Base-by-base conservation (phyloP, 1,140 invertebrate species). In the Papilio polyxenes region DNA sequence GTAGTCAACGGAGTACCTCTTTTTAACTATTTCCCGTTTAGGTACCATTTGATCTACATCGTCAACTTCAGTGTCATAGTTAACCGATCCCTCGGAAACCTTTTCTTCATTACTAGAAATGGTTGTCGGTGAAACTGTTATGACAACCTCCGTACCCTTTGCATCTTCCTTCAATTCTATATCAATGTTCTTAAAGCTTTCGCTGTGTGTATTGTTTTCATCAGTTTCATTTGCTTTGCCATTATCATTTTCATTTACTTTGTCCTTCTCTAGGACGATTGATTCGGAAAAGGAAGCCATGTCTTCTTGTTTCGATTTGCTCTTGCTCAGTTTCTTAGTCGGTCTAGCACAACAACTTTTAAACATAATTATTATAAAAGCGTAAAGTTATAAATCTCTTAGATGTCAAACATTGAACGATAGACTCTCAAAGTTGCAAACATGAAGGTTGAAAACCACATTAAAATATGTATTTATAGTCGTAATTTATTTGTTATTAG, bases 321-420 rank as follows among this genome's bases (percentile, higher is more conserved):
- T 94, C 88, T 95, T 94, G 83, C 85, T 89, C 75, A 94, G 85
- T 92, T 93, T 95, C 87, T 95, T 95, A 85, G 86, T 92, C 31
- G 94, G 91, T 86, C 94, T 91, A 72, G 93, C 92, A 91, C 94
- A 95, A 86, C 94, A 95, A 94, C 92, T 95, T 92, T 95, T 95
- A 82, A 95, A 95, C 94, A 95, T 95, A 94, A 90, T 93, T 92
- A 90, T 83, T 87, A 84, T 83, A 40, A 82, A 83, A 69, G 48
- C 48, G 84, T 83, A 82, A 80, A 78, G 84, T 83, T 82, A 84
- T 85, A 79, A 81, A 83, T 83, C 80, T 84, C 37, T 31, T 83
- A 75, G 81, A 83, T 82, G 23, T 75, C 51, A 69, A 81, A 78
- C 80, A 85, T 76, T 79, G 56, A 86, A 82, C 72, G 72, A 86